Conservation (phyloP, 2,888 invertebrate species). For the Oscheius sp. region DNA sequence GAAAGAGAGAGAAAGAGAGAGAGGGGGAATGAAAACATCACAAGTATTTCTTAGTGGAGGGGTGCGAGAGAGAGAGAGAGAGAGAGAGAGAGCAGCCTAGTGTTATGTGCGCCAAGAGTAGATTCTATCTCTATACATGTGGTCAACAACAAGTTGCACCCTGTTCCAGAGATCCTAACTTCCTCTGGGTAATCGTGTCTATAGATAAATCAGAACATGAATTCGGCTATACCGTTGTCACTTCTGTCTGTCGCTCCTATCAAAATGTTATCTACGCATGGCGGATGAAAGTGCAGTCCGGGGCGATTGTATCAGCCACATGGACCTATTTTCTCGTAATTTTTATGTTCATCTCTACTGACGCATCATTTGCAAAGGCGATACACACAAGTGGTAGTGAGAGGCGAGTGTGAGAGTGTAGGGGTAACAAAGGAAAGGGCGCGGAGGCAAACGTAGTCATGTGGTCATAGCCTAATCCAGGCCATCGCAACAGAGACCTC, state of each 20-base stretch:
- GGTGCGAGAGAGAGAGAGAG: slow-evolving; percentile 13
- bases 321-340: not conserved
- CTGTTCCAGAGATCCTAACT: too few relatives aligned
- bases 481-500: not conserved
- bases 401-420: slow-evolving; percentile 1
- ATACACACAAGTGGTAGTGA: slow-evolving; percentile 17
- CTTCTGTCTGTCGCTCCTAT: slow-evolving; percentile 5
- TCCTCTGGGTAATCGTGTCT: not conserved
- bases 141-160: too few relatives aligned
- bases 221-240: slow-evolving; percentile 15
- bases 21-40: not conserved
- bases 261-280: slow-evolving; percentile 23
- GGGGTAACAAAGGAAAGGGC: slow-evolving; percentile 25
- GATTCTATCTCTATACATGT: too few relatives aligned
- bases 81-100: not conserved
- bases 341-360: slow-evolving; percentile 13
- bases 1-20: slow-evolving; percentile 12
- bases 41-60: slow-evolving; percentile 4
- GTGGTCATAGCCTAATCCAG: slow-evolving; percentile 32
- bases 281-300: slow-evolving; percentile 11
- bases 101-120: not conserved
- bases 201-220: not conserved
- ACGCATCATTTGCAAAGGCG: not conserved
- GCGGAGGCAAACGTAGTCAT: slow-evolving; percentile 31
- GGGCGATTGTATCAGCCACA: not conserved